Conservation (phyloP, 2,113 vertebrate genomes). For the Emydura subglobosa region DNA sequence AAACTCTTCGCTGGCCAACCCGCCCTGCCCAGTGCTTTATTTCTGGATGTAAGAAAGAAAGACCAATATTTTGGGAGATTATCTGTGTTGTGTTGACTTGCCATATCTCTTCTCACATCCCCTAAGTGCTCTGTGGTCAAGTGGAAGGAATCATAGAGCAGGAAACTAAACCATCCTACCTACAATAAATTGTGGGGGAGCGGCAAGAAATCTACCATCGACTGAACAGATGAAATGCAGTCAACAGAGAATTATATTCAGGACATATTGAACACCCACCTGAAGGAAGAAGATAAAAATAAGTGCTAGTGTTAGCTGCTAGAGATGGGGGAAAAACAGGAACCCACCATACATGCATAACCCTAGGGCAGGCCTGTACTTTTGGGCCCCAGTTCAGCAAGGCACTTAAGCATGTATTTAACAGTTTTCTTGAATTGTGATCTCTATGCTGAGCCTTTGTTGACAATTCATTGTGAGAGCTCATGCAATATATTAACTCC, state of each 20-base stretch:
- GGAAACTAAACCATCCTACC: neutral
- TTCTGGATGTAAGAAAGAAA: slow-evolving; percentile 28
- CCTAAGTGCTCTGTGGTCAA: fast-evolving
- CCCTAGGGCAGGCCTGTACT: neutral
- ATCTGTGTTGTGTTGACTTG: neutral
- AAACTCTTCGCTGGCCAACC: neutral
- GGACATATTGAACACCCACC: neutral
- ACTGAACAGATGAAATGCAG: neutral
- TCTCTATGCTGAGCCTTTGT: neutral
- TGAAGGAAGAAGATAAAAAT: neutral
- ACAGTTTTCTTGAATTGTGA: neutral
- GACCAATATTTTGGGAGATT: slow-evolving; percentile 27
- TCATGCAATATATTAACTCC: neutral
- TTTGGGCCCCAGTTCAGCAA: neutral
- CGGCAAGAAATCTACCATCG: fast-evolving
- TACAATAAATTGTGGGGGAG: neutral
- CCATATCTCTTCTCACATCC: neutral
- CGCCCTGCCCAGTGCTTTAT: slow-evolving; percentile 8
- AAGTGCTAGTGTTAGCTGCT: neutral
- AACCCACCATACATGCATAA: neutral
- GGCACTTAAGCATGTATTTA: neutral
- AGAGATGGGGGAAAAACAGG: neutral
- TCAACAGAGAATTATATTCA: slow-evolving; percentile 1
- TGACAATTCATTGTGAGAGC: neutral
- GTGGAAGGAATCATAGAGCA: neutral